Conservation (phyloP, 2,113 vertebrate genomes). For the Anhinga rufa region DNA sequence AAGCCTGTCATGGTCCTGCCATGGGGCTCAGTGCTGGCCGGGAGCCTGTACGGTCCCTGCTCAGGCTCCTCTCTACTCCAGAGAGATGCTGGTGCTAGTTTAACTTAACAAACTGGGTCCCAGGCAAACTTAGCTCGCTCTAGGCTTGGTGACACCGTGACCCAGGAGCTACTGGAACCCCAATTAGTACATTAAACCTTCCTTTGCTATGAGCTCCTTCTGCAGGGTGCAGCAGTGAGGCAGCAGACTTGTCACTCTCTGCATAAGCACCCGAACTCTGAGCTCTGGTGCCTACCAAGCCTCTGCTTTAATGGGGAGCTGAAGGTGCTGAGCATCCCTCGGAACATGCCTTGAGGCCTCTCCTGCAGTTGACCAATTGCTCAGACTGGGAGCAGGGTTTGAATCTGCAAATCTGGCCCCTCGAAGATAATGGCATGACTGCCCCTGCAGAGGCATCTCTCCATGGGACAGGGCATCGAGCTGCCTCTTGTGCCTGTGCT, state of each 20-base stretch:
- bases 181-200: too few relatives aligned
- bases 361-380: neutral
- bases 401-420: neutral
- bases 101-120: neutral
- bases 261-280: accelerated
- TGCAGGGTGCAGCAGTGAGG: neutral
- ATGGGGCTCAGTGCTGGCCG: neutral
- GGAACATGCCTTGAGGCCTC: neutral
- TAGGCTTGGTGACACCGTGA: neutral
- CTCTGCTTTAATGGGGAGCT: neutral
- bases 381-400: neutral
- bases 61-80: neutral
- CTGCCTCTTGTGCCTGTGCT: neutral
- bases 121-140: accelerated
- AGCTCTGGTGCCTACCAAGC: neutral
- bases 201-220: neutral
- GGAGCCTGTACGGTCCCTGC: neutral
- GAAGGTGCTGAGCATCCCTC: neutral
- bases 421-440: neutral
- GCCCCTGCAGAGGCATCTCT: neutral
- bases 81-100: neutral
- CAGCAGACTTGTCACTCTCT: neutral
- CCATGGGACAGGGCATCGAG: neutral
- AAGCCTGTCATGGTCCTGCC: neutral
- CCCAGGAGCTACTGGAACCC: neutral